Percentiles rank a stretch among this genome's conserved stretches.
phyloP scores from a whole-genome alignment of 1,140 invertebrate genomes.

The Vanessa atalanta region DNA sequence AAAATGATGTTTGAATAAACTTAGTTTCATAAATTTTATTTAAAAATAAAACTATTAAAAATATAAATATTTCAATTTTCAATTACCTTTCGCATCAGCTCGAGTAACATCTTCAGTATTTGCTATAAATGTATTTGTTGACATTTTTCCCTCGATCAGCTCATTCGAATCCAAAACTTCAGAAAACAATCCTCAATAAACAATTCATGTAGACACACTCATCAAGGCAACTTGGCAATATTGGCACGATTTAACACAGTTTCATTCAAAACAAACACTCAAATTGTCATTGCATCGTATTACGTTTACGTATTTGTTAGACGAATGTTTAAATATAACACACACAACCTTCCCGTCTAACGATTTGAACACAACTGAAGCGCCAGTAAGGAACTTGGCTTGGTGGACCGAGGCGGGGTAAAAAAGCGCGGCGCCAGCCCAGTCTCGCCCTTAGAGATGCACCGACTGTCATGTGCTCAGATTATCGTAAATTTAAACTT shows the following conservation, averaged over 20 bases:
- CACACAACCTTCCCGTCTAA: conserved; percentile 39
- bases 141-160: conserved; percentile 54
- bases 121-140: conserved; percentile 57
- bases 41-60: neutral
- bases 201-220: conserved; percentile 38
- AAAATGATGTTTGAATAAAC: no score
- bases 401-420: conserved; percentile 60
- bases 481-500: conserved; percentile 18
- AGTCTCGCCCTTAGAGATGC: conserved; percentile 78
- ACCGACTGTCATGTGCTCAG: conserved; percentile 22
- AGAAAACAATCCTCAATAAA: conserved; percentile 39
- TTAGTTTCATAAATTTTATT: no score
- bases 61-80: conserved; percentile 20
- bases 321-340: conserved; percentile 8
- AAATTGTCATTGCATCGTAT: conserved; percentile 53
- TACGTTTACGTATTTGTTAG: conserved; percentile 40
- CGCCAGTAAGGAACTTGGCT: conserved; percentile 52
- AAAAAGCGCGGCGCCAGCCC: conserved; percentile 76
- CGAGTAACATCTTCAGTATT: conserved; percentile 47
- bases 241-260: conserved; percentile 67
- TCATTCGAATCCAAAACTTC: conserved; percentile 57
- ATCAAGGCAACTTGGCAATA: conserved; percentile 40
- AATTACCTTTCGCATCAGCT: conserved; percentile 66
- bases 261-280: conserved; percentile 53
- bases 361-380: conserved; percentile 56